Evolutionary conservation across 2,113 vertebrate species (phyloP).

Genomic region (Malurus alboscapulatus): DNA sequence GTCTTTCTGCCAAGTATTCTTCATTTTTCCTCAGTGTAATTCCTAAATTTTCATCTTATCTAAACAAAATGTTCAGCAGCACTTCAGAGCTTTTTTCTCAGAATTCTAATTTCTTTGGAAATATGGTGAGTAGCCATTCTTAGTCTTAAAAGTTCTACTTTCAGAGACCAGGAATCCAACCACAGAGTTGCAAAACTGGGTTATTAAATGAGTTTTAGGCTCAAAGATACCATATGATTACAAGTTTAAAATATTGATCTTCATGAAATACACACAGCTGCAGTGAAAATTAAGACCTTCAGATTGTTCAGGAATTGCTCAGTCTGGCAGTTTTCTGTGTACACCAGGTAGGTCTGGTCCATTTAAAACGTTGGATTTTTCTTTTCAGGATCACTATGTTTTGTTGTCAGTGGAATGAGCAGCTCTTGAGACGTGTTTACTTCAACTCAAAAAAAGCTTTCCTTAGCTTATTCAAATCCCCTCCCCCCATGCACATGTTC

Average conservation of each 20-base stretch:
- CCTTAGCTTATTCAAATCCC: background rate
- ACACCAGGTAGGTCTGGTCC: background rate
- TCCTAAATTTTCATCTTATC: background rate
- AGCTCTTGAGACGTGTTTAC: background rate
- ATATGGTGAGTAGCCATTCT: background rate
- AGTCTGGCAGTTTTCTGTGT: background rate
- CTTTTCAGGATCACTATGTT: background rate
- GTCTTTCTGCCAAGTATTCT: background rate
- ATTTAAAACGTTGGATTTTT: background rate
- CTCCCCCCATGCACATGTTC: fast-evolving
- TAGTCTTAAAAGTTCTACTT: background rate
- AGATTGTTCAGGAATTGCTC: background rate
- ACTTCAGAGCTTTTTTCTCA: background rate
- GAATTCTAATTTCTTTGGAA: background rate
- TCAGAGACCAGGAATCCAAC: background rate
- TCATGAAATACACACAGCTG: background rate
- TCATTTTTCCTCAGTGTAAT: background rate
- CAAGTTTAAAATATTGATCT: background rate
- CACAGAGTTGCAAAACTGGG: background rate
- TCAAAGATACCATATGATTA: background rate
- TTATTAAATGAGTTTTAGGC: background rate
- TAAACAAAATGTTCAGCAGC: background rate
- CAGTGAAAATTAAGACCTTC: background rate
- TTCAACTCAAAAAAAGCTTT: background rate
- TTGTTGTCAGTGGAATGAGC: background rate